Conservation (phyloP, 2,113 vertebrate species). For the Melanostigma gelatinosum region DNA sequence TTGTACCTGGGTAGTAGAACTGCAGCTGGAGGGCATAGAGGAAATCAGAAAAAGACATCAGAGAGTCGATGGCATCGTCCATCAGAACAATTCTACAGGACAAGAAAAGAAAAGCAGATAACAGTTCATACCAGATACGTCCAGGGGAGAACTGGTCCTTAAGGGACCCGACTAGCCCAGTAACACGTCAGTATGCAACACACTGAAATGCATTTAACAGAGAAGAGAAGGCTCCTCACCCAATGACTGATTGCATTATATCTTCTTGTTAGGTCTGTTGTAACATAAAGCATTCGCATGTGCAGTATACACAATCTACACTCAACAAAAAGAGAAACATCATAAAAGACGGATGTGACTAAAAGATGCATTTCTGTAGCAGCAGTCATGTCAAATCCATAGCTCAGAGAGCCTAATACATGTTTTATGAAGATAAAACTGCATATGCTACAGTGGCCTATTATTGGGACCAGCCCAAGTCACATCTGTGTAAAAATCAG, state of each 20-base stretch:
- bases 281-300: background rate
- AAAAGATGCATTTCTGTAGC: no score
- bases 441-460: background rate
- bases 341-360: background rate
- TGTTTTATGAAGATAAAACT: background rate
- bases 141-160: background rate
- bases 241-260: background rate
- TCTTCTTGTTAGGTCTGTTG: background rate
- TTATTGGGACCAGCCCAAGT: background rate
- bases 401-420: background rate
- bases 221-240: no score
- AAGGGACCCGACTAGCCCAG: background rate
- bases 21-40: constrained; percentile 96
- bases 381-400: no score
- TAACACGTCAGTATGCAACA: background rate
- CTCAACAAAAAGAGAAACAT: background rate
- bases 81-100: constrained; percentile 90
- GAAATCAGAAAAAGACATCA: constrained; percentile 97
- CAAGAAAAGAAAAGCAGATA: constrained; percentile 3
- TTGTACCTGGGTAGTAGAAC: constrained; percentile 93
- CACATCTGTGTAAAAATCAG: background rate
- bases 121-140: background rate
- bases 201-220: background rate
- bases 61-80: constrained; percentile 91
- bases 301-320: background rate